Percentiles rank a stretch among this genome's conserved stretches.
Conservation (phyloP, 2,888 invertebrate species). For the Emmelina monodactyla region DNA sequence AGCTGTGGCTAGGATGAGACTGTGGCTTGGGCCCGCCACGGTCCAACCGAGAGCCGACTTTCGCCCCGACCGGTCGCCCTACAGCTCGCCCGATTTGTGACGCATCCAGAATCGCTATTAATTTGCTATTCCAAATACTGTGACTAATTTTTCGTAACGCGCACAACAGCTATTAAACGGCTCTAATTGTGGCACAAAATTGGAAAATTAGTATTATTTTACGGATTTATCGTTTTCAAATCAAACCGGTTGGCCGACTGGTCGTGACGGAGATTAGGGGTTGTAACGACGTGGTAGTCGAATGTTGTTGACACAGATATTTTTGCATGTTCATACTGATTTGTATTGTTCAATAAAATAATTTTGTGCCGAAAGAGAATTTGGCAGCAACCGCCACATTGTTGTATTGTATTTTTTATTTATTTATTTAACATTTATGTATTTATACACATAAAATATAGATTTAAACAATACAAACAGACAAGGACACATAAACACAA, state of each 20-base stretch:
- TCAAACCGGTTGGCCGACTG: conserved; percentile 15
- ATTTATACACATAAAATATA: too few relatives aligned
- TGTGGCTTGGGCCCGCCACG: conserved; percentile 53
- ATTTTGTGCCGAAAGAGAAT: conserved; percentile 20
- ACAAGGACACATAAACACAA: too few relatives aligned
- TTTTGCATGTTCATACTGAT: conserved; percentile 25
- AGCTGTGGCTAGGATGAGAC: conserved; percentile 65
- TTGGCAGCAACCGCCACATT: conserved; percentile 18
- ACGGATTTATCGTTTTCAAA: background rate
- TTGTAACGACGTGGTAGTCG: conserved; percentile 20
- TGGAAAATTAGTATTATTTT: background rate
- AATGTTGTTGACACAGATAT: conserved; percentile 28
- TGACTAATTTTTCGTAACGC: conserved; percentile 26
- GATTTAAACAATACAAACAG: too few relatives aligned
- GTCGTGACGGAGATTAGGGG: conserved; percentile 23
- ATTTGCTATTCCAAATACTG: conserved; percentile 40
- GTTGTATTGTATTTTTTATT: conserved; percentile 19
- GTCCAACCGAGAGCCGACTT: conserved; percentile 55
- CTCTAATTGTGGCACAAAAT: background rate
- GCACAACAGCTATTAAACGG: background rate
- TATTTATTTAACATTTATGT: too few relatives aligned
- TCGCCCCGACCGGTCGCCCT: conserved; percentile 65
- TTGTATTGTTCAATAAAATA: conserved; percentile 25
- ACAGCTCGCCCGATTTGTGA: conserved; percentile 51
- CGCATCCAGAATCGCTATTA: conserved; percentile 55